Conservation (phyloP, 1,140 invertebrate species). For the Zaprionus ghesquierei region DNA sequence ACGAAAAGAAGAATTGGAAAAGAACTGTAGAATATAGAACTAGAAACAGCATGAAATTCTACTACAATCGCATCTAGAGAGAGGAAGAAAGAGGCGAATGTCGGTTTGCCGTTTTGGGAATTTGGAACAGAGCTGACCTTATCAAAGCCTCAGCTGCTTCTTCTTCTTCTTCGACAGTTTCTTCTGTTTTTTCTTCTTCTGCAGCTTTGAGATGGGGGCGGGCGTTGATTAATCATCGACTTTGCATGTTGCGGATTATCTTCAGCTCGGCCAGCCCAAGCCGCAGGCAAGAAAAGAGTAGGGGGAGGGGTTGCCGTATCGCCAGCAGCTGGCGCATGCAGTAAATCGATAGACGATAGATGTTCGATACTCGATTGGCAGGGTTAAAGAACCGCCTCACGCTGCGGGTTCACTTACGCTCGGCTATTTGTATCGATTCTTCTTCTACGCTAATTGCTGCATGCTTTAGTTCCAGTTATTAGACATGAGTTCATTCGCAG, state of each 20-base stretch:
- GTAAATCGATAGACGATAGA: constrained; percentile 52
- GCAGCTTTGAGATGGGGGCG: constrained; percentile 26
- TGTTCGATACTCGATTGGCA: constrained; percentile 26
- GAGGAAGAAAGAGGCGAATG: not conserved
- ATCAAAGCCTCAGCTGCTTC: constrained; percentile 42
- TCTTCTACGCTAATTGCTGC: constrained; percentile 64
- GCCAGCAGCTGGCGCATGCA: constrained; percentile 1
- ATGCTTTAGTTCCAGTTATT: constrained; percentile 79
- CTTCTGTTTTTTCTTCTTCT: not conserved
- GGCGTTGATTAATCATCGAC: constrained; percentile 70
- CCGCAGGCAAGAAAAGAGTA: not conserved
- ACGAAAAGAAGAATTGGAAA: constrained; percentile 34
- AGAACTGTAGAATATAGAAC: constrained; percentile 17
- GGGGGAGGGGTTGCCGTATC: no score
- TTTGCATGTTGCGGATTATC: constrained; percentile 57
- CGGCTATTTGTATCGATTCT: constrained; percentile 62
- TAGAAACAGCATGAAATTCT: constrained; percentile 3
- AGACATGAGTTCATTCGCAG: constrained; percentile 47
- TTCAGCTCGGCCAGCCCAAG: constrained; percentile 1
- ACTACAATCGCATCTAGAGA: not conserved
- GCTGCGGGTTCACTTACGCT: constrained; percentile 8
- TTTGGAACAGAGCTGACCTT: constrained; percentile 74
- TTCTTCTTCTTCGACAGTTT: not conserved
- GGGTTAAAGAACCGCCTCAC: constrained; percentile 68
- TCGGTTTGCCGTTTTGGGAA: constrained; percentile 39